Evolutionary conservation across 30 jellyfish, hydroid and myxozoan species (phyloP).

Genomic region (Turritopsis dohrnii): DNA sequence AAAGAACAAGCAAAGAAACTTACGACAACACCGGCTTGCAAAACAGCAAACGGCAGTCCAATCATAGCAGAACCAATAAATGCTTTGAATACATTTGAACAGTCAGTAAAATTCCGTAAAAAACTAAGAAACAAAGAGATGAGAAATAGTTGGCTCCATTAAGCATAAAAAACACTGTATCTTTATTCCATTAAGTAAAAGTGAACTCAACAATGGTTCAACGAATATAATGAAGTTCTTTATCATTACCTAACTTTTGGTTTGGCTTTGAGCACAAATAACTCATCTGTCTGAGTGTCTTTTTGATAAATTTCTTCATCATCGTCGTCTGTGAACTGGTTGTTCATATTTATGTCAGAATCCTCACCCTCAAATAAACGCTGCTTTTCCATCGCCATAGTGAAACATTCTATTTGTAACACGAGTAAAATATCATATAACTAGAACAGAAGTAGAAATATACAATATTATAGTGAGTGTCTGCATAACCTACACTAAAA

Average conservation of each 20-base stretch:
- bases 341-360: neutral
- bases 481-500: too few species aligned
- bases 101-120: slow-evolving; percentile 77
- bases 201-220: too few species aligned
- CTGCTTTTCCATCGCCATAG: neutral
- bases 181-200: too few species aligned
- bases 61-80: slow-evolving; percentile 91
- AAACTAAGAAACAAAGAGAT: slow-evolving; percentile 38
- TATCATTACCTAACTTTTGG: slow-evolving; percentile 10
- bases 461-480: neutral
- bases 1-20: slow-evolving; percentile 9
- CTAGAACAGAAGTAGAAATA: too few species aligned
- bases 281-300: neutral
- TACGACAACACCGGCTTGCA: slow-evolving; percentile 90
- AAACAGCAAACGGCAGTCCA: slow-evolving; percentile 93
- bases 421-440: neutral
- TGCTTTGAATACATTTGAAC: slow-evolving; percentile 96
- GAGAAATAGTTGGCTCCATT: neutral
- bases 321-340: neutral
- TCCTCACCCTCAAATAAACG: slow-evolving; percentile 5
- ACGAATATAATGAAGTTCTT: too few species aligned
- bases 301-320: slow-evolving; percentile 19
- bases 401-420: neutral
- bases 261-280: neutral
- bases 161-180: too few species aligned